Evolutionary conservation across 1,140 invertebrate genomes (phyloP).

Genomic region (Macrotrachela quadricornifera): DNA sequence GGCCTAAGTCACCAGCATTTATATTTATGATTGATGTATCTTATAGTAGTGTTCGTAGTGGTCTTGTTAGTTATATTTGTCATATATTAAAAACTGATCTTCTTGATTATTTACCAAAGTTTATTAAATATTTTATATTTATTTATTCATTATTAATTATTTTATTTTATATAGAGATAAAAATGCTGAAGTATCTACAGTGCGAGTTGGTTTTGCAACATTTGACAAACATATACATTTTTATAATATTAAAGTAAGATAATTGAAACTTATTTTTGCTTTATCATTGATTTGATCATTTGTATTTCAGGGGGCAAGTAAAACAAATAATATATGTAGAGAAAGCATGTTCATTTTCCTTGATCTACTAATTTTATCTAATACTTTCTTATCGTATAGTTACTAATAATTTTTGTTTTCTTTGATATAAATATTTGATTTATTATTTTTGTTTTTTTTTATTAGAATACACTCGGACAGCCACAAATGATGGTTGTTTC

Average conservation of each 20-base stretch:
- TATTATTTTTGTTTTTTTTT: no score
- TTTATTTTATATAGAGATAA: slow-evolving; percentile 24
- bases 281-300: no score
- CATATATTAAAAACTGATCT: slow-evolving; percentile 16
- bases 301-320: no score
- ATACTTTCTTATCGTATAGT: no score
- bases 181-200: slow-evolving; percentile 47
- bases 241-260: slow-evolving; percentile 59
- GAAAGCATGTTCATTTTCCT: no score
- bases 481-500: slow-evolving; percentile 94
- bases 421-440: no score
- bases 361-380: no score
- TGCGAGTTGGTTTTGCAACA: slow-evolving; percentile 81
- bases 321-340: no score
- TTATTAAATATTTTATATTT: no score
- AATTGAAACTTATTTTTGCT: no score
- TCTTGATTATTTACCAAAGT: slow-evolving; percentile 38
- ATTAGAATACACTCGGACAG: slow-evolving; percentile 34
- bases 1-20: slow-evolving; percentile 76
- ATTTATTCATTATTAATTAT: no score
- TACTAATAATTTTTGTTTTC: no score
- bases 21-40: slow-evolving; percentile 93
- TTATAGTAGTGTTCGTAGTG: slow-evolving; percentile 79
- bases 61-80: slow-evolving; percentile 67
- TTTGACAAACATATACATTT: slow-evolving; percentile 87